Conservation (phyloP, 2,888 invertebrate genomes). For the Carabus problematicus region DNA sequence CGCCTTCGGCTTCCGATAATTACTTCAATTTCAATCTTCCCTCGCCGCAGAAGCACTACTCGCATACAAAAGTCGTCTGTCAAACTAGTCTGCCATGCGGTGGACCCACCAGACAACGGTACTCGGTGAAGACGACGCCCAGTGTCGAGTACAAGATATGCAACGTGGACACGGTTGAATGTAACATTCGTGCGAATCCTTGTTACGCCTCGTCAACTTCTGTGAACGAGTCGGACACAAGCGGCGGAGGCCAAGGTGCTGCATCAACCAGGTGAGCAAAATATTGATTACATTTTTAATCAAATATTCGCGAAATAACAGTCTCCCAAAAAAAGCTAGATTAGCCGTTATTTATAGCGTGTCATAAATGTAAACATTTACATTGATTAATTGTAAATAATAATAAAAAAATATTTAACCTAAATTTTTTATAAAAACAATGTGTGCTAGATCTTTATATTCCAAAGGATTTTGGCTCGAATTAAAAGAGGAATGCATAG, state of each 20-base stretch:
- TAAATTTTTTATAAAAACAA: too few species aligned
- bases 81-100: conserved; percentile 24
- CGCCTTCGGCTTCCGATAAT: conserved; percentile 49
- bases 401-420: too few species aligned
- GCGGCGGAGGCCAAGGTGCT: conserved; percentile 60
- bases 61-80: conserved; percentile 33
- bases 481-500: too few species aligned
- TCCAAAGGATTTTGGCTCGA: too few species aligned
- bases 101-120: conserved; percentile 28
- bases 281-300: not conserved
- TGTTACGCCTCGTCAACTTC: conserved; percentile 60
- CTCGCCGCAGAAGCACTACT: conserved; percentile 52
- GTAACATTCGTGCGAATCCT: conserved; percentile 68
- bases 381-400: too few species aligned
- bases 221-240: conserved; percentile 59
- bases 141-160: conserved; percentile 56
- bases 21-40: conserved; percentile 54
- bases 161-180: conserved; percentile 56
- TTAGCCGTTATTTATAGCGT: conserved; percentile 50
- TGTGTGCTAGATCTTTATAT: too few species aligned
- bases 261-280: conserved; percentile 62
- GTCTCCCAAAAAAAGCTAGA: conserved; percentile 61
- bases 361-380: too few species aligned
- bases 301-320: conserved; percentile 58
- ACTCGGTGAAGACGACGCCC: conserved; percentile 34